Conservation (phyloP, 2,113 vertebrate genomes). For the Uria lomvia region DNA sequence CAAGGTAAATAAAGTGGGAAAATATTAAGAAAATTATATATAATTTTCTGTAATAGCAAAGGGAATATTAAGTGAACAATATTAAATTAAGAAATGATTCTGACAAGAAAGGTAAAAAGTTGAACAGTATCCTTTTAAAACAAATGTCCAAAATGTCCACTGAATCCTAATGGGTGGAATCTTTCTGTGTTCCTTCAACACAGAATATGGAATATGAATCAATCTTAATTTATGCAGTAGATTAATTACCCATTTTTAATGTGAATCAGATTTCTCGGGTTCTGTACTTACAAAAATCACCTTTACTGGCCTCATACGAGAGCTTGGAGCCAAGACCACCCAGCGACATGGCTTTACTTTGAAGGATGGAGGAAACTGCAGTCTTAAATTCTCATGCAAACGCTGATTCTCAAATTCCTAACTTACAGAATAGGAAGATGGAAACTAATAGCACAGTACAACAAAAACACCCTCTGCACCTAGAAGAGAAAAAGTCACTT, state of each 20-base stretch:
- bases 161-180: not conserved
- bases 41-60: not conserved
- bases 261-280: not conserved
- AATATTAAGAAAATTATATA: not conserved
- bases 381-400: conserved; percentile 32
- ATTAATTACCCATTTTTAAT: conserved; percentile 2
- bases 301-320: not conserved
- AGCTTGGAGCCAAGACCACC: conserved; percentile 35
- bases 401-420: conserved; percentile 42
- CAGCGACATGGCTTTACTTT: conserved; percentile 1
- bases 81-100: not conserved
- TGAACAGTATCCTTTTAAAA: not conserved
- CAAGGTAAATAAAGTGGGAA: conserved; percentile 26
- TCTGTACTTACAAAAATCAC: conserved; percentile 17
- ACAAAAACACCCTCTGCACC: not conserved
- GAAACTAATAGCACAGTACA: not conserved
- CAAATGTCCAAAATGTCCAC: not conserved
- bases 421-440: conserved; percentile 37
- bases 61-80: not conserved
- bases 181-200: not conserved
- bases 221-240: not conserved
- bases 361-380: conserved; percentile 28
- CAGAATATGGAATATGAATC: not conserved
- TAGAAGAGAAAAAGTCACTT: not conserved
- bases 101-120: not conserved